Conservation (phyloP, 1,140 invertebrate genomes). For the Oscheius sp. region DNA sequence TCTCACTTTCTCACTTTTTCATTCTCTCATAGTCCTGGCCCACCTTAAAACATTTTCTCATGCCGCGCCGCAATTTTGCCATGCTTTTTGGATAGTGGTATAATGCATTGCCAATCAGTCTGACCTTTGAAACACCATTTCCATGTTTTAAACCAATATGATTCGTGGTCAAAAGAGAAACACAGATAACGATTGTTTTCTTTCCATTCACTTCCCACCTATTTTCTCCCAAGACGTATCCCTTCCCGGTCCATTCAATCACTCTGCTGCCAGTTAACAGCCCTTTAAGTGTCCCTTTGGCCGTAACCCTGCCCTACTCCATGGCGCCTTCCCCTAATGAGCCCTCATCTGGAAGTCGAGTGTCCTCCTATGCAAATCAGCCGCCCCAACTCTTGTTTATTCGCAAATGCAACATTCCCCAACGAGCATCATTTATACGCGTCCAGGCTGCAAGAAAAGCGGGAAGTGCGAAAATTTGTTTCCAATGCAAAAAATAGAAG, state of each 20-base stretch:
- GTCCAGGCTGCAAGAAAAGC: neutral
- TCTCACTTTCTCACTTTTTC: too few species aligned
- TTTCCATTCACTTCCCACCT: too few species aligned
- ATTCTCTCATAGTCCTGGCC: too few species aligned
- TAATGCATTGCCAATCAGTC: too few species aligned
- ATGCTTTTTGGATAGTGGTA: too few species aligned
- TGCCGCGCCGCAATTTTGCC: too few species aligned
- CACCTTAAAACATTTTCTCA: too few species aligned
- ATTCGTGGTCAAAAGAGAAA: neutral
- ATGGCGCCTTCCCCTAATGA: neutral
- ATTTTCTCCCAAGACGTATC: neutral
- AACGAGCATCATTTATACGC: too few species aligned
- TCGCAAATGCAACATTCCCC: too few species aligned
- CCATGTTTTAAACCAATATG: neutral
- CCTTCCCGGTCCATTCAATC: neutral
- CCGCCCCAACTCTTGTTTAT: too few species aligned
- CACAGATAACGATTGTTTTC: too few species aligned
- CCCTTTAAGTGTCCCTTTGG: neutral
- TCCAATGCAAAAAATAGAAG: neutral
- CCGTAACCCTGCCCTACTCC: neutral
- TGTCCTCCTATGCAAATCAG: neutral
- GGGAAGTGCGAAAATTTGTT: neutral
- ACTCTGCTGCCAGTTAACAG: neutral
- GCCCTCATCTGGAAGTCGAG: slow-evolving; percentile 8
- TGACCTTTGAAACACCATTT: too few species aligned